Base-by-base conservation (phyloP, 37 sponge, comb jelly and placozoan species). In the Dysidea cf. avara region DNA sequence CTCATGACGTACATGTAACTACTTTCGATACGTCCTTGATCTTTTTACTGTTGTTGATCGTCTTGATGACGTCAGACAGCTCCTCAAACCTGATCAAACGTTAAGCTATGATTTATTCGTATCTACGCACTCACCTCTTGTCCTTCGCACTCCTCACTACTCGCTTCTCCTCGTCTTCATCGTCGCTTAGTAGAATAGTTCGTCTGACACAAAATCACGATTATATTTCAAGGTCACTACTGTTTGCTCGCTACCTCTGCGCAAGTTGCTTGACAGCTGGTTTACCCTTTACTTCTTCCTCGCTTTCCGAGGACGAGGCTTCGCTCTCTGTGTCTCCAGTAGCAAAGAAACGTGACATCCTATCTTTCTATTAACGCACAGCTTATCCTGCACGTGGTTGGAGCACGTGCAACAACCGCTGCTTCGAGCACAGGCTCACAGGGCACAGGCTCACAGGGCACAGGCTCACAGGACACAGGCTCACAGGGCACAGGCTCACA, bases 11-110 rank as follows among this genome's bases (percentile, higher is more conserved):
- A 93, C 97, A 87, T 78, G 71, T 74, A 51, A 68, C 80, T 6
- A 94, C 96, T 72, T 92, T 92, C 16, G 90, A 67, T 0, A 99
- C 79, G 71, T 99, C 99, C 52, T 83, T 94, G 53, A 99, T 99
- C 61, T 94, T 95, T 72, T 77, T 71, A n/a, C 88, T 82, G 71
- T 99, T 99, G 62, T 78, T 86, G 43, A 95, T 77, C 0, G 69
- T 66, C 49, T 81, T 87, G 39, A 94, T 89, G 20, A 79, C 40
- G 14, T 84, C 90, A 34, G 67, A 84, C 25, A 99, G 32, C 39
- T 95, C 96, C 49, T 90, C 91, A 81, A 78, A 96, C 65, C 94
- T 94, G 31, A 40, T 52, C 32, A 3, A 36, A 7, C 22, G 36
- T 25, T 30, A 7, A 38, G 60, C 30, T 29, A 50, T 43, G 43